Percentiles rank a stretch among this genome's conserved stretches.
Conservation (phyloP, 1,140 invertebrate species). For the Hormaphis cornu region DNA sequence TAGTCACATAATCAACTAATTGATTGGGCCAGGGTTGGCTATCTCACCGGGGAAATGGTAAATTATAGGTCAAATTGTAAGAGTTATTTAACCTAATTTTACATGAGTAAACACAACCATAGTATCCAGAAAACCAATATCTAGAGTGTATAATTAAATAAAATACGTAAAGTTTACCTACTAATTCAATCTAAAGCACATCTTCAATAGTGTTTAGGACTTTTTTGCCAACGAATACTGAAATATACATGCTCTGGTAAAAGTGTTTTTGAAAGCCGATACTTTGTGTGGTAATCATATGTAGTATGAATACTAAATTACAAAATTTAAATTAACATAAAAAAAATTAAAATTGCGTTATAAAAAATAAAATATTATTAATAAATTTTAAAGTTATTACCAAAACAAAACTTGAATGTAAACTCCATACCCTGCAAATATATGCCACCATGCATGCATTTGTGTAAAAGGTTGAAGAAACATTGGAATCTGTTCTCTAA, state of each 20-base stretch:
- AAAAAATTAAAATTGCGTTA: background rate
- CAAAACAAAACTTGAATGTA: slow-evolving; percentile 39
- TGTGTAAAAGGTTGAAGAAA: slow-evolving; percentile 37
- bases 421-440: slow-evolving; percentile 38
- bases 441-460: slow-evolving; percentile 40
- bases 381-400: slow-evolving; percentile 27
- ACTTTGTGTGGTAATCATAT: slow-evolving; percentile 36
- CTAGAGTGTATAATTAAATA: background rate
- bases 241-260: slow-evolving; percentile 26
- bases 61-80: too few relatives aligned
- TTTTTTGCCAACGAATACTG: slow-evolving; percentile 16
- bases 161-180: background rate
- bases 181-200: background rate
- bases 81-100: too few relatives aligned
- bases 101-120: too few relatives aligned
- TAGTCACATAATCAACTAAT: too few relatives aligned
- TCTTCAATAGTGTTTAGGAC: background rate
- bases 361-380: slow-evolving; percentile 1
- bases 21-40: too few relatives aligned
- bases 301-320: slow-evolving; percentile 36
- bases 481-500: slow-evolving; percentile 34
- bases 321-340: background rate
- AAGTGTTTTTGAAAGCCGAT: slow-evolving; percentile 7
- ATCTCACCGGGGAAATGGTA: too few relatives aligned
- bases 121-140: too few relatives aligned